Base-by-base conservation (phyloP, 2,113 vertebrate species). In the Nymphicus hollandicus region DNA sequence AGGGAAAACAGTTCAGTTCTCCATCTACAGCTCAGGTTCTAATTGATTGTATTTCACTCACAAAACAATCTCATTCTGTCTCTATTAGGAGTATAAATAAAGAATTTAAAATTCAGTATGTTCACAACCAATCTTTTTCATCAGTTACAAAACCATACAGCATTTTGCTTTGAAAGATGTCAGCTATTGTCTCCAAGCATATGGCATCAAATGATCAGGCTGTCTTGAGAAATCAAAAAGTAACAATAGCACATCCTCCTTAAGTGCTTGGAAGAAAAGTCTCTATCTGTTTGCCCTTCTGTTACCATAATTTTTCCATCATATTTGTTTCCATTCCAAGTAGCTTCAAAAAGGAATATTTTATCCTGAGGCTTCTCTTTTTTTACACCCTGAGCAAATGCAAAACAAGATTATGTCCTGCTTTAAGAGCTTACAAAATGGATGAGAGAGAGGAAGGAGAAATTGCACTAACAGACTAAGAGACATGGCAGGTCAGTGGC, bases 161-260 rank as follows among this genome's bases (percentile, higher is more conserved):
- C 39, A 84, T 91, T 95, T 89, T 84, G 29, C 39, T 74, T 84
- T 55, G 44, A 84, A 88, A 84, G 47, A 44, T 47, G 61, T 78
- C 47, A 91, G 28, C 44, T 39, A 17, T 44, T 69, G 11, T 74
- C 63, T 76, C 56, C 37, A 92, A 70, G 28, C 25, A 72, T 58
- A 69, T 37, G 25, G 18, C 50, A 94, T 37, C 28, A 83, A 94
- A 77, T 39, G 80, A 56, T 29, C 49, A 74, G 43, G 15, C 19
- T 78, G 37, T 81, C 76, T 47, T 46, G 64, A 86, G 49, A 93
- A 86, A 86, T 84, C 76, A 83, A 86, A 95, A 93, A 66, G 29
- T 43, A 88, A 33, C 74, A 81, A 56, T 17, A 28, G 11, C 23
- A 35, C 81, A 55, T 80, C 71, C 74, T 88, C 41, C 33, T 64